Evolutionary conservation across 2,113 vertebrate genomes (phyloP).

Genomic region (Nannobrachium achirus): DNA sequence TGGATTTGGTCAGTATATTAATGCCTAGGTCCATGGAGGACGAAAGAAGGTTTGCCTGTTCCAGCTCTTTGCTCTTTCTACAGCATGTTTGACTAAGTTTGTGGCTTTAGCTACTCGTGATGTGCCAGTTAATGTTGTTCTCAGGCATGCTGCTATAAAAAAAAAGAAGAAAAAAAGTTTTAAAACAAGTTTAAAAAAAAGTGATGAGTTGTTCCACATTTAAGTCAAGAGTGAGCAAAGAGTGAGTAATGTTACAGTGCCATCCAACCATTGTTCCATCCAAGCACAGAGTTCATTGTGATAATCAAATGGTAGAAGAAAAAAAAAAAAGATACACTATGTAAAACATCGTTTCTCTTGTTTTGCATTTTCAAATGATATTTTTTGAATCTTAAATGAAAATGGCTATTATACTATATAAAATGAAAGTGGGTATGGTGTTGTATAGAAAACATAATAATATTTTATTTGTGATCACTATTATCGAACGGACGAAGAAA

Average conservation of each 20-base stretch:
- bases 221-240: conserved; percentile 43
- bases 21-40: not conserved
- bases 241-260: conserved; percentile 45
- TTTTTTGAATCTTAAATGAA: conserved; percentile 68
- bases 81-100: conserved; percentile 62
- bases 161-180: not conserved
- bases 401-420: conserved; percentile 51
- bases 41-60: conserved; percentile 11
- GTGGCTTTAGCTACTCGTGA: conserved; percentile 58
- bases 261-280: conserved; percentile 21
- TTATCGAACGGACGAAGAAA: conserved; percentile 39
- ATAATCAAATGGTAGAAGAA: conserved; percentile 3
- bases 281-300: conserved; percentile 14
- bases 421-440: conserved; percentile 56
- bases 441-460: conserved; percentile 60
- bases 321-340: conserved; percentile 22
- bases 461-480: conserved; percentile 56
- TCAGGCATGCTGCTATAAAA: conserved; percentile 67
- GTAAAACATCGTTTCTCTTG: conserved; percentile 39
- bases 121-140: conserved; percentile 57
- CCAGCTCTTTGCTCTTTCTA: conserved; percentile 32
- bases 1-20: conserved; percentile 4
- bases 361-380: conserved; percentile 65
- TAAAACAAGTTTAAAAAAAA: conserved; percentile 11
- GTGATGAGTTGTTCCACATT: conserved; percentile 46